Percentiles rank a stretch among this genome's conserved stretches.
Evolutionary conservation across 1,140 invertebrate genomes (phyloP).

Genomic region (Cherax quadricarinatus): DNA sequence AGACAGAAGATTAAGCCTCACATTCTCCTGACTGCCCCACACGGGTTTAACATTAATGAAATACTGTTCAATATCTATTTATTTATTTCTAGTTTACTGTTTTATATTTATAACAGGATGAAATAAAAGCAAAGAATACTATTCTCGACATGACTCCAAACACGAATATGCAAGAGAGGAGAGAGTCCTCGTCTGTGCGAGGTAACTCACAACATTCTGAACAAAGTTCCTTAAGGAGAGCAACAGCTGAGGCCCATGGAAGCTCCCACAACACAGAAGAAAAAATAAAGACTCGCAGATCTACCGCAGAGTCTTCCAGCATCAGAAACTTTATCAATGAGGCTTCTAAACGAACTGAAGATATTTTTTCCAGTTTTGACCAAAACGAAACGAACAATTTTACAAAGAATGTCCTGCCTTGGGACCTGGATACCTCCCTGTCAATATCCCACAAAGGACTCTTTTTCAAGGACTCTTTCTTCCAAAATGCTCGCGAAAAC

Average conservation of each 20-base stretch:
- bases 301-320: neutral
- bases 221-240: neutral
- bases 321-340: neutral
- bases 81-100: no score
- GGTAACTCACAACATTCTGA: neutral
- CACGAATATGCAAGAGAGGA: neutral
- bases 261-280: neutral
- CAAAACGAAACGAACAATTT: neutral
- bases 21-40: no score
- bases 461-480: constrained; percentile 49
- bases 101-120: neutral
- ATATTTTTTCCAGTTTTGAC: neutral
- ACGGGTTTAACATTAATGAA: no score
- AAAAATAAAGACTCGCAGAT: neutral
- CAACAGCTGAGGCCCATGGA: neutral
- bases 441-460: constrained; percentile 35
- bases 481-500: constrained; percentile 27
- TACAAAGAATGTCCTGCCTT: neutral
- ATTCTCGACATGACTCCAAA: neutral
- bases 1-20: no score
- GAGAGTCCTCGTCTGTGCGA: neutral
- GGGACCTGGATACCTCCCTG: neutral
- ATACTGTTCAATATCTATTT: no score
- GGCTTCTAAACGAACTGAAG: neutral
- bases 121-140: neutral